These are phyloP conservation scores for Euproctis similis DNA, from an alignment of 2,888 invertebrate species.

Conservation along the genomic window DNA sequence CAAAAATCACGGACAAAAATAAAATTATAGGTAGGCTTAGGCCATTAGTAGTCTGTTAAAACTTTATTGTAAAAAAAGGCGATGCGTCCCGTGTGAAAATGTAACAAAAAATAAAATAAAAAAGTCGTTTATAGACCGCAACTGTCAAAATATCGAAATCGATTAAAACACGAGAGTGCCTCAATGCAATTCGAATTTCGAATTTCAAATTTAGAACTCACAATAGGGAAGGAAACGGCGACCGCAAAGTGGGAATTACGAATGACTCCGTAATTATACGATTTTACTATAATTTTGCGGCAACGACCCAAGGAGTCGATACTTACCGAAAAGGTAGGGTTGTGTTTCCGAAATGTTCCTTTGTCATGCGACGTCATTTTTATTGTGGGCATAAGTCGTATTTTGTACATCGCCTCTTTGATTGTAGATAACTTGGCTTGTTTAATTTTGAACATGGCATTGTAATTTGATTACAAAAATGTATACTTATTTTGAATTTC, in stretches of 20 bases:
- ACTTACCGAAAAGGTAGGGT: slow-evolving; percentile 19
- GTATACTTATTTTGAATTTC: no score
- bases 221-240: slow-evolving; percentile 67
- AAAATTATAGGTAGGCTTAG: no score
- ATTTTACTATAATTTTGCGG: slow-evolving; percentile 68
- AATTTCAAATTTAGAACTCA: slow-evolving; percentile 39
- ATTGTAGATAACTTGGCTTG: no score
- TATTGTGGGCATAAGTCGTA: no score
- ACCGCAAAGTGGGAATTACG: slow-evolving; percentile 66
- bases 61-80: background rate
- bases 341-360: slow-evolving; percentile 1
- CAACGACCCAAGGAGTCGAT: slow-evolving; percentile 31
- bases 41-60: no score
- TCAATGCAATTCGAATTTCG: slow-evolving; percentile 45
- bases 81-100: background rate
- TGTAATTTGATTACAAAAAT: no score
- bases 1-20: no score
- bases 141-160: slow-evolving; percentile 68
- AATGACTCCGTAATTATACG: slow-evolving; percentile 63
- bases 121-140: slow-evolving; percentile 57
- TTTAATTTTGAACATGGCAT: no score
- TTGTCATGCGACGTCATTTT: background rate
- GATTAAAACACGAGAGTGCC: slow-evolving; percentile 52
- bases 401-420: no score
- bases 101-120: slow-evolving; percentile 38